Evolutionary conservation across 2,888 invertebrate species (phyloP).

Genomic region (Acanthoscelides obtectus): DNA sequence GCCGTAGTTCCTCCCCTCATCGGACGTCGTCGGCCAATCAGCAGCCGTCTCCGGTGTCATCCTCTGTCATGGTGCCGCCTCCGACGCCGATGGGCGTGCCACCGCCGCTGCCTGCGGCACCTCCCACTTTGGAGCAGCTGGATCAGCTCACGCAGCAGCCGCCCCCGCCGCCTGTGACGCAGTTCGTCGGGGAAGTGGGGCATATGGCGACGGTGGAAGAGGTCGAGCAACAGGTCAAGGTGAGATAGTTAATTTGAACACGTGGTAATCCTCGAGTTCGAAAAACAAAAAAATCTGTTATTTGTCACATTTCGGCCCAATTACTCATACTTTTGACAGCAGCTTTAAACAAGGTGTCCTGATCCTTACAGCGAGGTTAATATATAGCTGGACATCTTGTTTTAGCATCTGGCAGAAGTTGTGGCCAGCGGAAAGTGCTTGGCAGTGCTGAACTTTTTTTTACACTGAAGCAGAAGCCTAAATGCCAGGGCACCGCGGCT

Average conservation of each 20-base stretch:
- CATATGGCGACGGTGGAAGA: not conserved
- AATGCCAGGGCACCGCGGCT: no score
- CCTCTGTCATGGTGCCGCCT: conserved; percentile 32
- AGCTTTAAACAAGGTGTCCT: no score
- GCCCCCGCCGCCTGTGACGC: conserved; percentile 35
- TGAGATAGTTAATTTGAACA: not conserved
- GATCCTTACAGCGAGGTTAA: no score
- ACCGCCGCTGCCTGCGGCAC: conserved; percentile 20
- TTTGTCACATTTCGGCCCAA: no score
- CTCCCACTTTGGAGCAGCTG: conserved; percentile 15
- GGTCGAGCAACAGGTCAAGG: not conserved
- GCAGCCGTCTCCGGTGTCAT: conserved; percentile 17
- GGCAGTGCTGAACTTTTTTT: no score
- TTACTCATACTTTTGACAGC: no score
- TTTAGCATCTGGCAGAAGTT: no score
- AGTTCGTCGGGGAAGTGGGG: not conserved
- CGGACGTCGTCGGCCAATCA: conserved; percentile 32
- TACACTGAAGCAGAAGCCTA: no score
- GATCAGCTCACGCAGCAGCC: not conserved
- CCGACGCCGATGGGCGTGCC: conserved; percentile 21
- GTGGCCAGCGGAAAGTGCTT: no score
- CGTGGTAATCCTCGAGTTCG: not conserved
- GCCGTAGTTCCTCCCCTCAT: conserved; percentile 66
- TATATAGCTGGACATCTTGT: no score
- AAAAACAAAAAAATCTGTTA: no score